Evolutionary conservation across 2,113 vertebrate genomes (phyloP), one percentile per base, ranked within the genome.

Genomic region (Larimichthys polyactis): DNA sequence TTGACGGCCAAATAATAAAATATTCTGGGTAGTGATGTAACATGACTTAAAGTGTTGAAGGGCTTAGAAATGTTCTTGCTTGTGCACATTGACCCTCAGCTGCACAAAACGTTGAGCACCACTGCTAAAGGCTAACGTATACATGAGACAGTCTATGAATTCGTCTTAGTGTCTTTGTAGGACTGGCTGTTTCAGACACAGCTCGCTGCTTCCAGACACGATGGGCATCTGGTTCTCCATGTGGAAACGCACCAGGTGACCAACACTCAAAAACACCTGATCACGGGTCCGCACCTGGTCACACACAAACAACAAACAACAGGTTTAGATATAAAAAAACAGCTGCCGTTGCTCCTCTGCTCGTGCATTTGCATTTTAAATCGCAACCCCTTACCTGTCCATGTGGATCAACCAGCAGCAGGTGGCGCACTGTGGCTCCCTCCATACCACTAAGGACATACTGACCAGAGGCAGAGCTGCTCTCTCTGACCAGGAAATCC

Each of bases 401-500:
- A 68, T 97, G 96, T 17, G 97, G 97, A 79, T 99, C 97, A 78
- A 99, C 96, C 89, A 99, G 92, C 62, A 98, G 96, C 22, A 99
- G 94, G 83, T 98, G 97, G 16, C 96, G 97, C 54, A 96, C 96
- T 15, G 96, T 95, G 80, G 94, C 95, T 87, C 96, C 96, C 85
- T 98, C 96, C 64, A 97, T 93, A 15, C 97, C 97, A 54, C 97
- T 98, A 88, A 99, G 94, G 8, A 99, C 97, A 51, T 97, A 98
- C 72, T 98, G 97, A 76, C 97, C 96, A 52, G 96, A 95, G 67
- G 96, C 96, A 0, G 96, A 96, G 49, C 92, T 93, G 86, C 97
- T 98, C 88, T 98, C 97, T 78, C 97, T 94, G 84, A 98, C 96
- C 94, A 99, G 91, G 90, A 98, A 99, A 86, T 99, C 97, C 4